Percentiles rank a stretch among this genome's conserved stretches.
Evolutionary conservation across 2,888 invertebrate genomes (phyloP).

Genomic region (Gerris lacustris): DNA sequence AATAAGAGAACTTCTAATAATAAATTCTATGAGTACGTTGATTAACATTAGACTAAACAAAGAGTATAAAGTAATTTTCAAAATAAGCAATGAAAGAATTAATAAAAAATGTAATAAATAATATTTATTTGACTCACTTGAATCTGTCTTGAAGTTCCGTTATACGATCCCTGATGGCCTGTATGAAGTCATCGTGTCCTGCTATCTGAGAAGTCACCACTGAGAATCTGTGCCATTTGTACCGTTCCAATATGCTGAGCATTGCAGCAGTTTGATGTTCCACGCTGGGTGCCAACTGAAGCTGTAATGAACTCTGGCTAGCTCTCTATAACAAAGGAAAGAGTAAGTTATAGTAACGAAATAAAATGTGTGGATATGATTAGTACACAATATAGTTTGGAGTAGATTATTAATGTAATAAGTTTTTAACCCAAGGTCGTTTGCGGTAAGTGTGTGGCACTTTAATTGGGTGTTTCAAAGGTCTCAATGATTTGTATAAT

Average conservation of each 20-base stretch:
- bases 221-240: slow-evolving; percentile 93
- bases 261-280: slow-evolving; percentile 94
- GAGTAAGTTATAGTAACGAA: not conserved
- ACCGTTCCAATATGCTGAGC: slow-evolving; percentile 85
- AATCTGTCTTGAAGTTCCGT: slow-evolving; percentile 59
- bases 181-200: slow-evolving; percentile 90
- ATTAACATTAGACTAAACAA: too few species aligned
- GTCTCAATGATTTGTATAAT: too few species aligned
- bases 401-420: too few species aligned
- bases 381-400: not conserved
- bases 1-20: too few species aligned
- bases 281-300: slow-evolving; percentile 90
- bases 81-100: not conserved
- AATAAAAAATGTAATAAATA: not conserved
- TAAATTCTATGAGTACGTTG: too few species aligned
- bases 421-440: too few species aligned
- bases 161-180: slow-evolving; percentile 78
- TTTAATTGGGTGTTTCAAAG: too few species aligned
- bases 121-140: slow-evolving; percentile 35
- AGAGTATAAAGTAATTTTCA: too few species aligned
- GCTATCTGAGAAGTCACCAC: slow-evolving; percentile 88
- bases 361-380: not conserved
- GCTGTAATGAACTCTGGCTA: slow-evolving; percentile 75
- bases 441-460: too few species aligned
- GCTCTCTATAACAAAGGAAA: slow-evolving; percentile 42